These are phyloP conservation scores for Drosophila funebris DNA, from an alignment of 1,140 invertebrate genomes.

Conservation along the genomic window DNA sequence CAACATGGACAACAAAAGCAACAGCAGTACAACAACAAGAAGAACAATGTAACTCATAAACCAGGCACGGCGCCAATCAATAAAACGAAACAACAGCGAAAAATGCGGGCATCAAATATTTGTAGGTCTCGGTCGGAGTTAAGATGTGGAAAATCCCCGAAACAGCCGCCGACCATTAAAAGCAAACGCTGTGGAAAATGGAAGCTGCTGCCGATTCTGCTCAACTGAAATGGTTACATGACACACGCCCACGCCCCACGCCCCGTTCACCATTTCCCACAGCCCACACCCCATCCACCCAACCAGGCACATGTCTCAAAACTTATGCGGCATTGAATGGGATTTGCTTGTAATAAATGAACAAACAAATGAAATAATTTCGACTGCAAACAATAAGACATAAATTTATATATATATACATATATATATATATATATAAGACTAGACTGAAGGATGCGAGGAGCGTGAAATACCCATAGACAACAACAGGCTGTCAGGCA, in stretches of 20 bases:
- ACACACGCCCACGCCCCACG: not conserved
- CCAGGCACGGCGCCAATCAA: constrained; percentile 72
- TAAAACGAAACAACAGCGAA: constrained; percentile 65
- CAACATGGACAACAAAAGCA: not conserved
- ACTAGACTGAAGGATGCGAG: constrained; percentile 25
- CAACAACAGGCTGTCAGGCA: constrained; percentile 30
- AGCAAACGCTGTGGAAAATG: constrained; percentile 79
- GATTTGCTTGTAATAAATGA: constrained; percentile 78
- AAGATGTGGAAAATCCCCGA: constrained; percentile 77
- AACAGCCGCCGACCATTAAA: constrained; percentile 68
- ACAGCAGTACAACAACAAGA: not conserved
- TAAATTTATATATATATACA: constrained; percentile 66
- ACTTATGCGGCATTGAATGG: constrained; percentile 56
- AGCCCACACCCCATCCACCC: not conserved
- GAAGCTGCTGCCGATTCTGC: constrained; percentile 31
- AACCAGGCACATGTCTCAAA: not conserved
- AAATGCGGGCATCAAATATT: constrained; percentile 77
- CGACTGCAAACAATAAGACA: constrained; percentile 78
- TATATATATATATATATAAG: constrained; percentile 42
- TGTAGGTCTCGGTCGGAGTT: constrained; percentile 75
- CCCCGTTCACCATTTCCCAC: not conserved
- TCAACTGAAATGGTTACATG: constrained; percentile 29
- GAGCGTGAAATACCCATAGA: constrained; percentile 40
- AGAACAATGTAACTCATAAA: constrained; percentile 51
- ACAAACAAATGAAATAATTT: constrained; percentile 82